Evolutionary conservation across 2,113 vertebrate species (phyloP).

Genomic region (Prunella himalayana): DNA sequence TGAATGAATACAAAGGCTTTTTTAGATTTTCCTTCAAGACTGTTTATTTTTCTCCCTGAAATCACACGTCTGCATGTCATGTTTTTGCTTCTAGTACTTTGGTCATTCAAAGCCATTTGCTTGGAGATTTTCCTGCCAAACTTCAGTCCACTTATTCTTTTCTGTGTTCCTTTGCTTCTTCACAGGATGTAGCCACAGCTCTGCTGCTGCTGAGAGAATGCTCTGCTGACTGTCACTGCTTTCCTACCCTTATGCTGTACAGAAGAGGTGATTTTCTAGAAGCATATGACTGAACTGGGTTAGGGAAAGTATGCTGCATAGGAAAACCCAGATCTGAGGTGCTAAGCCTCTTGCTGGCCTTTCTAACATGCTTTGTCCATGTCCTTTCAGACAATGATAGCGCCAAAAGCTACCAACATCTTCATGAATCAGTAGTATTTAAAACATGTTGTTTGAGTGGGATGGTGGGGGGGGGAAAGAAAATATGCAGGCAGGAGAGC

Average conservation of each 20-base stretch:
- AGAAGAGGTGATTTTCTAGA: neutral
- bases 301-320: neutral
- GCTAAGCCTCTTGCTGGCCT: neutral
- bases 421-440: neutral
- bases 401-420: neutral
- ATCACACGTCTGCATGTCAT: neutral
- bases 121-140: neutral
- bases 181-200: neutral
- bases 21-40: neutral
- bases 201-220: neutral
- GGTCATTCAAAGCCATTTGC: neutral
- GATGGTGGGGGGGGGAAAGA: fast-evolving
- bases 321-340: neutral
- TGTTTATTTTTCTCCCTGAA: neutral
- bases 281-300: neutral
- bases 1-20: neutral
- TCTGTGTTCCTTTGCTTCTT: neutral
- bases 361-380: neutral
- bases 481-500: neutral
- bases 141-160: neutral
- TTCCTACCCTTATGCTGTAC: neutral
- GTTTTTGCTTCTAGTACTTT: neutral
- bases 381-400: neutral
- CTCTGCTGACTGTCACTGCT: neutral
- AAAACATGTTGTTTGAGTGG: neutral